These are phyloP conservation scores for Tipula vernalis DNA, from an alignment of 2,888 invertebrate species.

Conservation along the genomic window DNA sequence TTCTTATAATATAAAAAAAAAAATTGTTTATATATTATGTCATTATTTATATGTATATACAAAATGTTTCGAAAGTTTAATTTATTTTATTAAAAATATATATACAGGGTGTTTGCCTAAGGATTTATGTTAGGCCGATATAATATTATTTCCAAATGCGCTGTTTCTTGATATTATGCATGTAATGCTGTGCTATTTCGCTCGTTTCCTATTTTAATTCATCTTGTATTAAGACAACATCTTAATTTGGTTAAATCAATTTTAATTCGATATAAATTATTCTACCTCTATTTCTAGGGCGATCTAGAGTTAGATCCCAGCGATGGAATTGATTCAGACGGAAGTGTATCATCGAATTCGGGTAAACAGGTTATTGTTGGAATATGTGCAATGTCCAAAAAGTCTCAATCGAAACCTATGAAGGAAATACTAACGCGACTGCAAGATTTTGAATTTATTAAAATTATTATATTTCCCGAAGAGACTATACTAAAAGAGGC, in stretches of 20 bases:
- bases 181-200: neutral
- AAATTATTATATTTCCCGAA: conserved; percentile 90
- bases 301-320: conserved; percentile 53
- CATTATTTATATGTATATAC: neutral
- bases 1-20: conserved; percentile 14
- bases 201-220: neutral
- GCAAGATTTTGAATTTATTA: conserved; percentile 92
- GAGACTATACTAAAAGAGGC: conserved; percentile 90
- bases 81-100: no score
- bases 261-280: conserved; percentile 9
- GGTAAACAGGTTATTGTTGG: conserved; percentile 93
- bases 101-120: neutral
- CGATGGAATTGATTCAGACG: conserved; percentile 44
- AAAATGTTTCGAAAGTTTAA: neutral
- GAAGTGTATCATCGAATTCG: conserved; percentile 41
- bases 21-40: neutral
- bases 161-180: neutral
- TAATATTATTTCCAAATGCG: neutral
- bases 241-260: neutral
- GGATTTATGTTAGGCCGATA: neutral
- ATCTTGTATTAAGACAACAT: neutral
- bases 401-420: conserved; percentile 99
- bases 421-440: conserved; percentile 92
- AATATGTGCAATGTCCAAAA: conserved; percentile 99
- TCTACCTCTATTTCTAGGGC: conserved; percentile 40